Percentiles rank a stretch among this genome's conserved stretches.
Evolutionary conservation across 2,113 vertebrate species (phyloP).

Genomic region (Rhabdomys dilectus): DNA sequence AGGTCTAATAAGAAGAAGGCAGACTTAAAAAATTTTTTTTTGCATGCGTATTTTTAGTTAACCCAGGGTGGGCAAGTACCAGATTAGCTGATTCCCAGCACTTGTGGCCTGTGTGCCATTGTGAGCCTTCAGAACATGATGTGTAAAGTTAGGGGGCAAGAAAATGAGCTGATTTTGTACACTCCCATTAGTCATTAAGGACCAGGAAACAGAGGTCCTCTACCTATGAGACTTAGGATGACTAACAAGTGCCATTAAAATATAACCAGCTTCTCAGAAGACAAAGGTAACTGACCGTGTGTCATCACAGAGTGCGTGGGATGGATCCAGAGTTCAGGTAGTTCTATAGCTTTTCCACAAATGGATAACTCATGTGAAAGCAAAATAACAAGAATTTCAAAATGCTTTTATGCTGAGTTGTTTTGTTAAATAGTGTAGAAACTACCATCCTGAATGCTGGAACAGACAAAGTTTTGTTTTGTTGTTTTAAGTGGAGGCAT

Average conservation of each 20-base stretch:
- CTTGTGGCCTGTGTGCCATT: background rate
- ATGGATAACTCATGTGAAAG: background rate
- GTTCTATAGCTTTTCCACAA: background rate
- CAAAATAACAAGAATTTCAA: conserved; percentile 25
- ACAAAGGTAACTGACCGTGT: background rate
- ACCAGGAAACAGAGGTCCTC: background rate
- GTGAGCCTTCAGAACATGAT: background rate
- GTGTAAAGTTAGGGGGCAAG: background rate
- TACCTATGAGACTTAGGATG: background rate
- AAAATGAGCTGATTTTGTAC: background rate
- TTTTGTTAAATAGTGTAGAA: conserved; percentile 27
- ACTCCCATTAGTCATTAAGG: background rate
- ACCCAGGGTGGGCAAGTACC: background rate
- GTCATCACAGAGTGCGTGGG: background rate
- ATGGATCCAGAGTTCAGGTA: background rate
- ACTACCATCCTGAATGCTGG: background rate
- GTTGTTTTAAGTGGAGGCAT: background rate
- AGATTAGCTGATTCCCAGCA: background rate
- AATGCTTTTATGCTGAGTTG: background rate
- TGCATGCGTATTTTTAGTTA: background rate
- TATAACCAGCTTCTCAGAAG: background rate
- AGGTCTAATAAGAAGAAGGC: background rate
- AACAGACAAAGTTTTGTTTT: background rate
- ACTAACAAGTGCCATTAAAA: background rate
- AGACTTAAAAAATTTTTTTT: background rate